Conservation (phyloP, 2,113 vertebrate genomes). For the Clinocottus analis region DNA sequence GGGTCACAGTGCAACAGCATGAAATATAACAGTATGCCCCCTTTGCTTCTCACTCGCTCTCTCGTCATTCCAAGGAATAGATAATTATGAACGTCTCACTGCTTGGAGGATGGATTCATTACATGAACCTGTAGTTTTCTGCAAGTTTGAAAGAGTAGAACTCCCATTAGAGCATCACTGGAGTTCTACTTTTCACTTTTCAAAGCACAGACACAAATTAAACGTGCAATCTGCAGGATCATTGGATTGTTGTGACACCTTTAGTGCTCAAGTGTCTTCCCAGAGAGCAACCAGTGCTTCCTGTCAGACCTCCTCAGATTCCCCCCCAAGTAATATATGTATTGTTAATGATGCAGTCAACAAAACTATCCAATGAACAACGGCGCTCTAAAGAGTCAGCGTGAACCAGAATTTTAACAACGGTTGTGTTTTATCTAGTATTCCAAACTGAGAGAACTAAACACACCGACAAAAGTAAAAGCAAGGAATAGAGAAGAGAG, state of each 20-base stretch:
- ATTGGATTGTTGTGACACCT: neutral
- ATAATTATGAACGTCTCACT: conserved; percentile 14
- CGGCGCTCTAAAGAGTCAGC: neutral
- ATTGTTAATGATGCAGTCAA: neutral
- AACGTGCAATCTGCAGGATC: neutral
- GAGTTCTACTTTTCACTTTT: neutral
- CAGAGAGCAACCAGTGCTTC: neutral
- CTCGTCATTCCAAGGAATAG: conserved; percentile 12
- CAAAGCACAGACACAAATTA: neutral
- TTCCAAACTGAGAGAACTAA: neutral
- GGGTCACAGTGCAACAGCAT: conserved; percentile 35
- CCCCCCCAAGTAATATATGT: neutral
- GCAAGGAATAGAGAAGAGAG: neutral
- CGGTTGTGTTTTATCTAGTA: neutral
- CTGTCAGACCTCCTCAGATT: neutral
- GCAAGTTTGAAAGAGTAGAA: neutral
- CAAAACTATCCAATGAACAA: neutral
- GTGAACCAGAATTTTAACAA: neutral
- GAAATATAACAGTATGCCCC: conserved; percentile 23
- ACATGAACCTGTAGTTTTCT: conserved; percentile 9
- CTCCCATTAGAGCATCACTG: neutral
- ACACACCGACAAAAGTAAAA: neutral
- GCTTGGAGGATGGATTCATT: neutral
- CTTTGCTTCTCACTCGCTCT: conserved; percentile 24
- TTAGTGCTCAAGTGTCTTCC: neutral